Evolutionary conservation across 2,113 vertebrate genomes (phyloP), one percentile per base, ranked within the genome.

Genomic region (Scomber scombrus): DNA sequence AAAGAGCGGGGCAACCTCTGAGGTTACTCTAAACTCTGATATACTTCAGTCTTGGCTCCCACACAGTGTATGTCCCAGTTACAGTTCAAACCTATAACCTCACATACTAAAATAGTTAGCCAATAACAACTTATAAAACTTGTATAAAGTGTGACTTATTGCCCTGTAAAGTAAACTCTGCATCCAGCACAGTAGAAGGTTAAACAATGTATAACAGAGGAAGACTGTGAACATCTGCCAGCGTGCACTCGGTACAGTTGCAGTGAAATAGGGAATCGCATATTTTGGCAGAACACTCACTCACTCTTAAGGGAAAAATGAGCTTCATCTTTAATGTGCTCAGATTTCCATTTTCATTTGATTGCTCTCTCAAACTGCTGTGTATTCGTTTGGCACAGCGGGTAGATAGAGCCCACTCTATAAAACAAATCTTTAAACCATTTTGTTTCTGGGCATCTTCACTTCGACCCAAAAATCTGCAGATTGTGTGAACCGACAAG

Each of bases 291-390:
- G 71, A 85, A 75, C 70, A 62, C 75, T 89, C 81, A 69, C 63
- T 73, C 71, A 71, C 80, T 88, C 85, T 89, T 80, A 55, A 65
- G 83, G 71, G 72, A 65, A 84, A 90, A 86, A 88, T 64, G 54
- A 84, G 90, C 64, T 89, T 89, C 69, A 78, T 93, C 85, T 90
- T 86, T 80, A 93, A 88, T 84, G 77, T 82, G 86, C 85, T 91
- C 86, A 92, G 73, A 93, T 91, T 89, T 89, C 81, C 84, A 88
- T 90, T 89, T 93, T 71, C 80, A 86, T 88, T 81, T 87, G 88
- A 93, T 89, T 87, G 83, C 80, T 62, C 84, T 60, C 77, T 92
- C 76, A 88, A 86, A 91, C 50, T 66, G 83, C 84, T 67, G 79
- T 43, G 4, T 86, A 84, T 89, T 85, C 82, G 86, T 89, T 86